Percentiles rank a stretch among this genome's conserved stretches.
These are phyloP conservation scores for Penaeus chinensis DNA, from an alignment of 1,140 invertebrate genomes.

Conservation along the genomic window DNA sequence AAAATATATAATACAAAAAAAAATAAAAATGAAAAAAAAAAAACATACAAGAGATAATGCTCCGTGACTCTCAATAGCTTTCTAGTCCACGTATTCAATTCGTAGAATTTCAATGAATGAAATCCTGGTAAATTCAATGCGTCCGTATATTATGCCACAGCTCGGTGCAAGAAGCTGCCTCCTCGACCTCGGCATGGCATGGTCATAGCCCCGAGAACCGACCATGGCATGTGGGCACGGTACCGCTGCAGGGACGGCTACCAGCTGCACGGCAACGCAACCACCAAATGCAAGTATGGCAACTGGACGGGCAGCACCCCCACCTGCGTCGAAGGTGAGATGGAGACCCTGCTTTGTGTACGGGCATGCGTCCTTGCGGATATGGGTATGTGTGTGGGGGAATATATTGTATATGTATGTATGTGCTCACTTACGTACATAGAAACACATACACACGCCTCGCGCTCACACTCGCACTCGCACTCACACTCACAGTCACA, in stretches of 20 bases:
- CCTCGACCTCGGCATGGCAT: conserved; percentile 89
- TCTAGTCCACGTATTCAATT: no score
- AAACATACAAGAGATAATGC: no score
- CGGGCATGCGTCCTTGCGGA: no score
- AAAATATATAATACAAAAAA: no score
- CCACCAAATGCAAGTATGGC: conserved; percentile 88
- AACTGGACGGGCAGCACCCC: conserved; percentile 91
- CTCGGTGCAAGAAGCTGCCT: conserved; percentile 89
- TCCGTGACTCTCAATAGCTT: no score
- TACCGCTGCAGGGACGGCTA: conserved; percentile 95
- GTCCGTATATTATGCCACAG: conserved; percentile 67
- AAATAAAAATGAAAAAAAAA: no score
- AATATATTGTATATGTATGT: no score
- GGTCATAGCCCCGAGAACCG: conserved; percentile 95
- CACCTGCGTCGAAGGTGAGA: conserved; percentile 82
- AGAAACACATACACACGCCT: background rate
- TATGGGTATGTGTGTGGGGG: no score
- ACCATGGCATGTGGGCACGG: conserved; percentile 91
- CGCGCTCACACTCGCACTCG: background rate
- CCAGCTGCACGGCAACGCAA: conserved; percentile 78
- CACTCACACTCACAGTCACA: background rate
- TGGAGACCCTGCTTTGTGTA: background rate
- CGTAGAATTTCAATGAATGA: background rate
- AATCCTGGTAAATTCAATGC: conserved; percentile 2
- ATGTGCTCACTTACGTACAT: background rate